Evolutionary conservation across 1,140 invertebrate species (phyloP).

Genomic region (Mycetomoellerius zeteki): DNA sequence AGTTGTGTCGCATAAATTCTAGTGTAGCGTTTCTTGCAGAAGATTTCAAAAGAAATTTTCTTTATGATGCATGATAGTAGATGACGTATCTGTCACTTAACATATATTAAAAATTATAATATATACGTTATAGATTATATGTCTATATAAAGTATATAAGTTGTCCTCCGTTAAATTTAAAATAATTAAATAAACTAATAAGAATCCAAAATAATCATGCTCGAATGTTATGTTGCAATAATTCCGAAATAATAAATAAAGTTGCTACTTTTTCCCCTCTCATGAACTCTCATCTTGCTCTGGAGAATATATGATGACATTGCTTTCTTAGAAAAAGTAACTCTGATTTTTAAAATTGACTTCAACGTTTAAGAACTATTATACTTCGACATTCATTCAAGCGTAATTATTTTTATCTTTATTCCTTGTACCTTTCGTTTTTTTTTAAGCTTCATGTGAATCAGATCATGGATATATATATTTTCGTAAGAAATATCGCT

Average conservation of each 20-base stretch:
- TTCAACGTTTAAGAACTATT: background rate
- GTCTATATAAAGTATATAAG: background rate
- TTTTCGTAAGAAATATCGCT: background rate
- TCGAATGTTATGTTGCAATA: background rate
- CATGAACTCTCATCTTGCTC: background rate
- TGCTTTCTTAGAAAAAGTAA: background rate
- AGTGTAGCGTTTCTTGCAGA: background rate
- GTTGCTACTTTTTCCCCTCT: too few relatives aligned
- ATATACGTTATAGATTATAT: conserved; percentile 1
- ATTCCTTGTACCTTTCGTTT: background rate
- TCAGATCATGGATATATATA: background rate
- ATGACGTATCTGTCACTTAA: too few relatives aligned
- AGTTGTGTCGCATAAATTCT: conserved; percentile 12
- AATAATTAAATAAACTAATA: background rate
- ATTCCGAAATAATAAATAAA: background rate
- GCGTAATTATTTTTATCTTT: background rate
- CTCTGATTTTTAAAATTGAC: background rate
- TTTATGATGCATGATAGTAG: background rate
- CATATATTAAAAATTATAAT: conserved; percentile 5
- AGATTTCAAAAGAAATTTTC: background rate
- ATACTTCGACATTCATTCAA: background rate
- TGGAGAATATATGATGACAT: background rate
- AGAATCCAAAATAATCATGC: background rate
- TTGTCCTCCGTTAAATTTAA: background rate
- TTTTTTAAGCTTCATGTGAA: background rate